These are phyloP conservation scores for Microctenopoma steveboyesi DNA, from an alignment of 2,797 vertebrate species.

Conservation along the genomic window DNA sequence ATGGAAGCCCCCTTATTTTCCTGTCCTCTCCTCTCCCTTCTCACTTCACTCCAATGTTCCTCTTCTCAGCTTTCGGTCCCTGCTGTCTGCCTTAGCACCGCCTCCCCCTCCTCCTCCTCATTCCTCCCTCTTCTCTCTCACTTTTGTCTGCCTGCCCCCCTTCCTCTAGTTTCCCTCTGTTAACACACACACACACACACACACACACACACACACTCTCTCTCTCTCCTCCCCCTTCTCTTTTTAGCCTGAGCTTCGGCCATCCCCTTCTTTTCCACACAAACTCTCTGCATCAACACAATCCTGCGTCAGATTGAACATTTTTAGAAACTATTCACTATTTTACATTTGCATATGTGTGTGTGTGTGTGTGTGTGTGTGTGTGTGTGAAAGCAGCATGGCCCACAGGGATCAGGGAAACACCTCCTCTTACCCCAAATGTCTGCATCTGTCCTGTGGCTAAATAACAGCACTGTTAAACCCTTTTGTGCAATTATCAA, in stretches of 20 bases:
- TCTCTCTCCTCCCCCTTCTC: conserved; percentile 56
- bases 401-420: conserved; percentile 13
- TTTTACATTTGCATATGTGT: neutral
- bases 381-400: conserved; percentile 8
- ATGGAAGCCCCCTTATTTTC: conserved; percentile 69
- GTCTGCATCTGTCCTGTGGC: conserved; percentile 21
- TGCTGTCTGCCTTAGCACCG: conserved; percentile 78
- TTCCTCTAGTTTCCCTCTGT: conserved; percentile 71
- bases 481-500: conserved; percentile 45
- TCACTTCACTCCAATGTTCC: conserved; percentile 71
- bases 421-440: conserved; percentile 14
- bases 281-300: conserved; percentile 58
- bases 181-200: conserved; percentile 49
- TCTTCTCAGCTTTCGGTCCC: conserved; percentile 77
- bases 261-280: conserved; percentile 58
- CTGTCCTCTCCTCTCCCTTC: conserved; percentile 62
- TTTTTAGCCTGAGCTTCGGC: conserved; percentile 55
- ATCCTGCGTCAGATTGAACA: conserved; percentile 41
- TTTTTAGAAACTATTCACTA: conserved; percentile 18
- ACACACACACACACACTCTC: conserved; percentile 16
- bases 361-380: conserved; percentile 10
- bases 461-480: conserved; percentile 40
- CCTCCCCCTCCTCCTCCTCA: conserved; percentile 58
- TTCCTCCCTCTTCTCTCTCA: conserved; percentile 63
- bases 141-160: conserved; percentile 73